Evolutionary conservation across 2,888 invertebrate genomes (phyloP).

Genomic region (Oeneis ivallda): DNA sequence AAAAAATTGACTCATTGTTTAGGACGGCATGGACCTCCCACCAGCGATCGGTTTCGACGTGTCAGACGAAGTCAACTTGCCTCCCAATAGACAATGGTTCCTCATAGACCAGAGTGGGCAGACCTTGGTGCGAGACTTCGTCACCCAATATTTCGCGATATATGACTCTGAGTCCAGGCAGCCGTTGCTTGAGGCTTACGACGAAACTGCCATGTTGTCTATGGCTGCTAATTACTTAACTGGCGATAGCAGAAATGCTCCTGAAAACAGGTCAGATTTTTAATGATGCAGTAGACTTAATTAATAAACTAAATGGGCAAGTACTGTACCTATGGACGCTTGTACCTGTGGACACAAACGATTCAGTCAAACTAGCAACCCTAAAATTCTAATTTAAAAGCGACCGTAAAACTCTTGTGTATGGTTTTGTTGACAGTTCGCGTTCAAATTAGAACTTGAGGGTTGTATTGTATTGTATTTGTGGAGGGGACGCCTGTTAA

Average conservation of each 20-base stretch:
- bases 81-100: slow-evolving; percentile 87
- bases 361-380: too few species aligned
- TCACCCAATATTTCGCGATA: slow-evolving; percentile 92
- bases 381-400: too few species aligned
- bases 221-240: slow-evolving; percentile 81
- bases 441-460: too few species aligned
- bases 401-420: too few species aligned
- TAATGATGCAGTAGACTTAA: too few species aligned
- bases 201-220: slow-evolving; percentile 91
- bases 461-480: too few species aligned
- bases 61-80: slow-evolving; percentile 85
- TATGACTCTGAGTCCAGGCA: slow-evolving; percentile 91
- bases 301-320: too few species aligned
- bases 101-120: slow-evolving; percentile 85
- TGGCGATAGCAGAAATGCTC: slow-evolving; percentile 55
- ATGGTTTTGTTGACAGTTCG: too few species aligned
- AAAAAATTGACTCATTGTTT: not conserved
- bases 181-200: slow-evolving; percentile 91
- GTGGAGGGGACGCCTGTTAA: too few species aligned
- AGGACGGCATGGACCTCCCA: slow-evolving; percentile 93
- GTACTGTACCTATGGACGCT: too few species aligned
- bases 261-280: slow-evolving; percentile 41
- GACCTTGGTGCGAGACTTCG: slow-evolving; percentile 88
- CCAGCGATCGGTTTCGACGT: slow-evolving; percentile 95
- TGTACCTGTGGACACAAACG: too few species aligned